Evolutionary conservation across 35 echinoderm and acorn worm genomes (phyloP).

Genomic region (Ophioderma brevispina): DNA sequence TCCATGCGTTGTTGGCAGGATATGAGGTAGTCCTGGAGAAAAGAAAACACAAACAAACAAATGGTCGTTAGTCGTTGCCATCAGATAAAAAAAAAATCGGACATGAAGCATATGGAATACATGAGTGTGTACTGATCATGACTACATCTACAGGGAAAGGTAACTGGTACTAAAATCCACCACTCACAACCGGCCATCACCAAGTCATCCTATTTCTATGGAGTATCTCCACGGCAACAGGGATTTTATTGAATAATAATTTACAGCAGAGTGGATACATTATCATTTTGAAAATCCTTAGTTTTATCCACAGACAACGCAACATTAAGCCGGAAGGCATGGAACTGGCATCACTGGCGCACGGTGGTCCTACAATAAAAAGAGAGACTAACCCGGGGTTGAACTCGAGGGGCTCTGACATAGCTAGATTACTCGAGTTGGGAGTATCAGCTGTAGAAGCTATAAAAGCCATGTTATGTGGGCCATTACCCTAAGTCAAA

Average conservation of each 20-base stretch:
- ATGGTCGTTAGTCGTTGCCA: neutral
- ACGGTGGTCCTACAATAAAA: neutral
- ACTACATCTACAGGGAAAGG: too few relatives aligned
- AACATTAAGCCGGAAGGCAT: neutral
- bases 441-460: too few relatives aligned
- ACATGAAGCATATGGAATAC: neutral
- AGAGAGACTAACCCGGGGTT: neutral
- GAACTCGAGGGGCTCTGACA: neutral
- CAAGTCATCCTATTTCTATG: too few relatives aligned
- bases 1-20: slow-evolving; percentile 38
- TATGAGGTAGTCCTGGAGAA: slow-evolving; percentile 37
- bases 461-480: neutral
- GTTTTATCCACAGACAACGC: neutral
- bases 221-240: neutral
- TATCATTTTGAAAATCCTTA: neutral
- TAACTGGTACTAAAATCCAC: too few relatives aligned
- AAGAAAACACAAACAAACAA: neutral
- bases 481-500: neutral
- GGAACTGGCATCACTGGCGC: neutral
- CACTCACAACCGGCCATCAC: too few relatives aligned
- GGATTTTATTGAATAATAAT: neutral
- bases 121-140: neutral
- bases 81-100: neutral
- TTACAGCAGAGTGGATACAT: neutral
- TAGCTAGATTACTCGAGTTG: neutral